Base-by-base conservation (phyloP, 2,113 vertebrate species). In the Zosterops lateralis region DNA sequence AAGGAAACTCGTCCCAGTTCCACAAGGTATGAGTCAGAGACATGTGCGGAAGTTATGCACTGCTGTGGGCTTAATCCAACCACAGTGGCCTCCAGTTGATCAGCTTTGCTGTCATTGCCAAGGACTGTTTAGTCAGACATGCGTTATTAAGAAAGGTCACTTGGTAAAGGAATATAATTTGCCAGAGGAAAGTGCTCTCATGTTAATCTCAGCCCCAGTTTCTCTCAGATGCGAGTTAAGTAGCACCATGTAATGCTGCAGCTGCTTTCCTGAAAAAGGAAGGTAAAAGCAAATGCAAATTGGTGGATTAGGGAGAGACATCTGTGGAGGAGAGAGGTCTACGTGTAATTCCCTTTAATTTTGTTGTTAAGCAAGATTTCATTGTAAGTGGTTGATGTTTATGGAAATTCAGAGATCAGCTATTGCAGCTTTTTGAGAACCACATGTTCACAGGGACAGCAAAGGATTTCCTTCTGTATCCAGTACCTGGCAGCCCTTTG, bases 11-110 rank as follows among this genome's bases (percentile, higher is more conserved):
- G 38, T 93, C 93, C 87, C 64, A 70, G 82, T 96, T 95, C 87
- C 75, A 92, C 76, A 53, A 93, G 82, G 87, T 95, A 93, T 97
- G 94, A 96, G 94, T 96, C 93, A 96, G 92, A 95, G 72, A 50
- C 92, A 84, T 67, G 79, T 97, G 90, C 65, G 36, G 94, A 95
- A 95, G 92, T 95, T 90, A 25, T 53, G 56, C 45, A 89, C 62
- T 57, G 87, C 87, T 93, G 60, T 84, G 89, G 92, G 82, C 90
- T 94, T 86, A 76, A 85, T 92, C 77, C 78, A 93, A 4, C 88
- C 31, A 0, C 90, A 67, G 57, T 32, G 62, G 90, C 87, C 72
- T 94, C 90, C 90, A 68, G 90, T 88, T 94, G 93, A 94, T 95
- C 90, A 86, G 94, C 65, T 84, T 81, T 92, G 68, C 88, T 60